These are phyloP conservation scores for Proisotoma minuta DNA, from an alignment of 2,888 invertebrate genomes.

Conservation along the genomic window DNA sequence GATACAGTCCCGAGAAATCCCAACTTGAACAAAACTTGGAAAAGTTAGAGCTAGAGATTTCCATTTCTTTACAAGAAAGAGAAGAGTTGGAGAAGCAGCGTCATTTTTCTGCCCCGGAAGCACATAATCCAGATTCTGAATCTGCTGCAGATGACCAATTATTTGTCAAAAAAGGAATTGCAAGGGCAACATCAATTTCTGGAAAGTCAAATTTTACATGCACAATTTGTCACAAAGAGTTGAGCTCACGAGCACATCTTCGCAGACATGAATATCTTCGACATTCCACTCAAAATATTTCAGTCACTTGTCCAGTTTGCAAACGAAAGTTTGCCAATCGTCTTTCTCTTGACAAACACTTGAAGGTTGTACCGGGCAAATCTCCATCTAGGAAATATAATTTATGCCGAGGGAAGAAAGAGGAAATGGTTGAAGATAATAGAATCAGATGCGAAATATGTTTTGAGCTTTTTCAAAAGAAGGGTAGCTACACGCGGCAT, in stretches of 20 bases:
- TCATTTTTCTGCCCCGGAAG: no score
- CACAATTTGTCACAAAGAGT: neutral
- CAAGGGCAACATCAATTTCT: neutral
- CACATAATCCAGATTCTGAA: neutral
- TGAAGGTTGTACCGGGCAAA: neutral
- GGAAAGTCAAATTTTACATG: neutral
- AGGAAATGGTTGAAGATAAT: neutral
- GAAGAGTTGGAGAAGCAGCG: no score
- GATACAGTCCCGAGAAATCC: no score
- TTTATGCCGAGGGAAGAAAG: neutral
- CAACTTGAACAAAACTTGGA: no score
- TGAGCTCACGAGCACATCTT: neutral
- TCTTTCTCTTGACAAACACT: neutral
- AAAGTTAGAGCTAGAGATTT: no score
- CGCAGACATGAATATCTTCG: neutral
- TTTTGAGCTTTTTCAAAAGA: neutral
- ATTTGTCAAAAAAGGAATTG: neutral
- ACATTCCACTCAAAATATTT: neutral
- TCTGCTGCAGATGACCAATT: neutral
- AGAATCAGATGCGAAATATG: neutral
- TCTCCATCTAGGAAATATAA: neutral
- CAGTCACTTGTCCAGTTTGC: neutral
- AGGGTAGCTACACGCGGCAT: neutral
- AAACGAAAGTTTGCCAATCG: neutral
- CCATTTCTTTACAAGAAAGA: no score